Conservation (phyloP, 1,140 invertebrate genomes). For the Cotesia chilonis region DNA sequence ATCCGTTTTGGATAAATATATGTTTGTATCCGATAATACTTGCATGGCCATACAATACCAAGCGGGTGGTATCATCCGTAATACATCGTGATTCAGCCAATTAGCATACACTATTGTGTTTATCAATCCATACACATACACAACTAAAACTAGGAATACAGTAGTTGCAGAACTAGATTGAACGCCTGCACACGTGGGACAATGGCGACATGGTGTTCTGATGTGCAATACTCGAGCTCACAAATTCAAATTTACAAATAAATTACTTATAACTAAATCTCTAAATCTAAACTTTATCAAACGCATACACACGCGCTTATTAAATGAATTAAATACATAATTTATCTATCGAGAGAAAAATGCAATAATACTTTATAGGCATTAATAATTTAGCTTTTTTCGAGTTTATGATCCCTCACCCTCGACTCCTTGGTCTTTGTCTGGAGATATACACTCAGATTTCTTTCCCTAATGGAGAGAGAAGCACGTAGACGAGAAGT, state of each 20-base stretch:
- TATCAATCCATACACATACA: not conserved
- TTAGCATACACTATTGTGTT: constrained; percentile 10
- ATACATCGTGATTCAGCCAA: constrained; percentile 16
- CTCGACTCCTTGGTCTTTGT: not conserved
- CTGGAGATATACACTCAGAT: too few species aligned
- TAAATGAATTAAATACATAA: too few species aligned
- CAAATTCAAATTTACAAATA: constrained; percentile 21
- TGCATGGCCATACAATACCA: not conserved
- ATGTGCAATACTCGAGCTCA: constrained; percentile 3
- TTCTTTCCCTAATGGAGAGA: constrained; percentile 1
- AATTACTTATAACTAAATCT: not conserved
- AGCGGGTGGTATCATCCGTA: not conserved
- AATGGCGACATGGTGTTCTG: constrained; percentile 9
- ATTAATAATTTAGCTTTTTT: constrained; percentile 27
- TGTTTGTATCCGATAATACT: constrained; percentile 14
- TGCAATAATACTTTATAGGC: not conserved
- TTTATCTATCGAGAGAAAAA: constrained; percentile 5
- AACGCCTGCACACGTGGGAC: constrained; percentile 2
- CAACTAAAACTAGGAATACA: not conserved
- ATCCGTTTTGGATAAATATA: not conserved
- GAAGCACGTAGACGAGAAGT: not conserved
- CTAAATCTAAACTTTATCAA: not conserved
- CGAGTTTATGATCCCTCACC: constrained; percentile 24
- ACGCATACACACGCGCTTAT: too few species aligned
- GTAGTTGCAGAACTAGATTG: constrained; percentile 6